These are phyloP conservation scores for Aldabrachelys gigantea DNA, from an alignment of 2,113 vertebrate species.

Conservation along the genomic window DNA sequence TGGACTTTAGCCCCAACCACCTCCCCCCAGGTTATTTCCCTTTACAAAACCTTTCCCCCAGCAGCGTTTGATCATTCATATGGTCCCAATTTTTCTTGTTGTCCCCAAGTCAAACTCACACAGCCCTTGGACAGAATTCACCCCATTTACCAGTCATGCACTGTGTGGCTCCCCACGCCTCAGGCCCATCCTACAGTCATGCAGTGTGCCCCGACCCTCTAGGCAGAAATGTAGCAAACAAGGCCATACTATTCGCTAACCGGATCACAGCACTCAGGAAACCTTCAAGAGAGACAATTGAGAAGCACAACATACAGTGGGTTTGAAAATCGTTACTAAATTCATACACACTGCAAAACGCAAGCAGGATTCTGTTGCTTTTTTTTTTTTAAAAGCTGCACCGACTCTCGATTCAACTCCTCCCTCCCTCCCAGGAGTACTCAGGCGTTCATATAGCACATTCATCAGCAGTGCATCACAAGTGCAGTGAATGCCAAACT, in stretches of 20 bases:
- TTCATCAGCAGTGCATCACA: background rate
- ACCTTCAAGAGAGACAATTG: background rate
- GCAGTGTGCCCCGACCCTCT: background rate
- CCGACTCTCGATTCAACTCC: background rate
- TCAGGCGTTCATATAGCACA: background rate
- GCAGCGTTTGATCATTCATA: background rate
- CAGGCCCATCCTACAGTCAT: background rate
- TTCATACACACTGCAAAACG: background rate
- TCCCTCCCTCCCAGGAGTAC: background rate
- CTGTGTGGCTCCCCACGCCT: background rate
- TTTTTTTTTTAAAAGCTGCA: background rate
- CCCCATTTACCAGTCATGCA: background rate
- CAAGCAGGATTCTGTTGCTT: background rate
- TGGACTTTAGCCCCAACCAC: accelerated
- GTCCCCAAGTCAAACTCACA: background rate
- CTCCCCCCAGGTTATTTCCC: accelerated
- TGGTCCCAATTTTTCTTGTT: background rate
- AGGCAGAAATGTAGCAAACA: background rate
- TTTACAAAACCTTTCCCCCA: background rate
- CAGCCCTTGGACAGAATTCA: background rate
- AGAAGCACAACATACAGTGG: background rate
- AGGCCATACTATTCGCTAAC: background rate
- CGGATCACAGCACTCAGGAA: background rate
- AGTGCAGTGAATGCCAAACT: background rate
- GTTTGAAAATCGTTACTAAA: background rate